A percentile compares a stretch with the other conserved stretches of the same genome.
phyloP scores from a whole-genome alignment of 1,140 invertebrate species.

The Cydia strobilella region DNA sequence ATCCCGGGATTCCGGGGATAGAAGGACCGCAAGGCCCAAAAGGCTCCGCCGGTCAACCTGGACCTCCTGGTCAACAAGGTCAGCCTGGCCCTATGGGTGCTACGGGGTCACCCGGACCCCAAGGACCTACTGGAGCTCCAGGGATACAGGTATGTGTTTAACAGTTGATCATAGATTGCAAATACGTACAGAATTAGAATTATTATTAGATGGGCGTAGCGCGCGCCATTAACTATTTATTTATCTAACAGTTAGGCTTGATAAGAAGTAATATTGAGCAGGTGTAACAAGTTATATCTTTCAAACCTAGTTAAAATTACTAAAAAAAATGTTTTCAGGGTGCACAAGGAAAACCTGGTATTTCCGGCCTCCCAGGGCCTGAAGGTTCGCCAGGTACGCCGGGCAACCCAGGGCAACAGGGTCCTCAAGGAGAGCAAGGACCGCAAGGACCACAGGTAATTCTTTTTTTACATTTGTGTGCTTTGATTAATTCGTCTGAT shows the following conservation, averaged over 20 bases:
- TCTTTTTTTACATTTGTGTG: not conserved
- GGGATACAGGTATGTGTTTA: slow-evolving; percentile 82
- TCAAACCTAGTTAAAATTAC: too few species aligned
- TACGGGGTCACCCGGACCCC: slow-evolving; percentile 83
- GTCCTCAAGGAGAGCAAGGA: slow-evolving; percentile 85
- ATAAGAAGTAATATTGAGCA: too few species aligned
- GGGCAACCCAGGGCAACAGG: slow-evolving; percentile 85
- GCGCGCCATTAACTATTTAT: too few species aligned
- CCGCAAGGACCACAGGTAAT: slow-evolving; percentile 82
- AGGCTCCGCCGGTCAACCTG: slow-evolving; percentile 85
- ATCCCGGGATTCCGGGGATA: slow-evolving; percentile 87
- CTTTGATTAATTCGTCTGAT: slow-evolving; percentile 4
- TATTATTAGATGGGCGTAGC: too few species aligned
- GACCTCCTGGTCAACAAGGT: slow-evolving; percentile 85
- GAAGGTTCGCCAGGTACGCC: slow-evolving; percentile 87
- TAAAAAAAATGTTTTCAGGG: slow-evolving; percentile 72
- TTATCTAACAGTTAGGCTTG: too few species aligned
- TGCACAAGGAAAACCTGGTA: slow-evolving; percentile 86
- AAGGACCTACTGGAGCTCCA: slow-evolving; percentile 85
- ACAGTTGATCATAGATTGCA: not conserved
- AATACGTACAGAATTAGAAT: too few species aligned
- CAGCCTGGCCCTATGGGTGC: slow-evolving; percentile 84
- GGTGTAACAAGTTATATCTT: too few species aligned
- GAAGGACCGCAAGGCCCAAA: slow-evolving; percentile 87
- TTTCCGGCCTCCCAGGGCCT: slow-evolving; percentile 86